A percentile compares a stretch with the other conserved stretches of the same genome.
These are phyloP conservation scores for Rhagophthalmus giganteus DNA, from an alignment of 2,888 invertebrate species.

Conservation along the genomic window DNA sequence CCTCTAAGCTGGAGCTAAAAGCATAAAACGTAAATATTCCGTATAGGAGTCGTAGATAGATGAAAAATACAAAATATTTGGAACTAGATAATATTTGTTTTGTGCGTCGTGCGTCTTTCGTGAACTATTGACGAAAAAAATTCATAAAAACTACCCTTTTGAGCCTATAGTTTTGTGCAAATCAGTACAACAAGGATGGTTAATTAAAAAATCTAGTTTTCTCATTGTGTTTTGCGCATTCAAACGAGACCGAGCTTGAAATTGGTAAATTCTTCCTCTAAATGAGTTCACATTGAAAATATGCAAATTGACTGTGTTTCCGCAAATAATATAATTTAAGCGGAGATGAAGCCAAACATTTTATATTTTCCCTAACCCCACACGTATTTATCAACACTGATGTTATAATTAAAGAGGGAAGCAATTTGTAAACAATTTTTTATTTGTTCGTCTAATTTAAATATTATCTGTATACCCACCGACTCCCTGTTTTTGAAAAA, in stretches of 20 bases:
- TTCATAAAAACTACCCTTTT: too few species aligned
- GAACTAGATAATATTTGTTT: too few species aligned
- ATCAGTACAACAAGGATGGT: constrained; percentile 2
- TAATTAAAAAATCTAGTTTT: constrained; percentile 12
- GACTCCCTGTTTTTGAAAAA: too few species aligned
- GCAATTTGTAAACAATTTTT: constrained; percentile 14
- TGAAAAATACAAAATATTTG: too few species aligned
- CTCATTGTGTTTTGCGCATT: constrained; percentile 6
- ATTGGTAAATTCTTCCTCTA: constrained; percentile 18
- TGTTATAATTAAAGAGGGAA: constrained; percentile 18
- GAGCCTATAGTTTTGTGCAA: too few species aligned
- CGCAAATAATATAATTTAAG: constrained; percentile 22
- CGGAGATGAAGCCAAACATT: constrained; percentile 19
- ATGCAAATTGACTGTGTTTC: constrained; percentile 31
- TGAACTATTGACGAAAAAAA: too few species aligned
- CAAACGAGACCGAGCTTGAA: constrained; percentile 15
- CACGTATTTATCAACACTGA: constrained; percentile 18
- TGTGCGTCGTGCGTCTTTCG: too few species aligned
- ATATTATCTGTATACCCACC: too few species aligned
- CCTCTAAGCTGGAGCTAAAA: constrained; percentile 15
- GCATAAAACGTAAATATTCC: constrained; percentile 9
- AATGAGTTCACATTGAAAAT: constrained; percentile 27
- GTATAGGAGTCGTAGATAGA: constrained; percentile 2
- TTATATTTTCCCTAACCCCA: constrained; percentile 13
- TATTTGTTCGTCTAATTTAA: too few species aligned